Conservation (phyloP, 2,797 vertebrate species). For the Urocyon cinereoargenteus region DNA sequence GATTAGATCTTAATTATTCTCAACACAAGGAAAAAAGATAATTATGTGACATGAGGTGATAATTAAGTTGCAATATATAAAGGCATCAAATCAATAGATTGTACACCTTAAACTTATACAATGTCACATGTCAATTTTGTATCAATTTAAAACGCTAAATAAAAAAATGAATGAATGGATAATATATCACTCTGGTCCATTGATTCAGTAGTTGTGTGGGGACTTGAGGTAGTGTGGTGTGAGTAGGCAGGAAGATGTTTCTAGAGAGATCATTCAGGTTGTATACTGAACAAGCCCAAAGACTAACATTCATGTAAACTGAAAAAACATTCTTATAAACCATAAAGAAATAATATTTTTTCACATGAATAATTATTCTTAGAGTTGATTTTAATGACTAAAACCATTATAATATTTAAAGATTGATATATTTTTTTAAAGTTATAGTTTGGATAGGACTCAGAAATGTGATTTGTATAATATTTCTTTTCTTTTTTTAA, state of each 20-base stretch:
- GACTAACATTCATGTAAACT: background rate
- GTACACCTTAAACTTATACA: background rate
- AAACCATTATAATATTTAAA: conserved; percentile 19
- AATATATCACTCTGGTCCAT: background rate
- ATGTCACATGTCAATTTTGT: background rate
- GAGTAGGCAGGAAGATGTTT: background rate
- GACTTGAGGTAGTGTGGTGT: background rate
- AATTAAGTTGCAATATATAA: background rate
- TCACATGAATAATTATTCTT: background rate
- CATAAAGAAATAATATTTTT: background rate
- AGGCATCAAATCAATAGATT: background rate
- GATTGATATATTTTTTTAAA: background rate
- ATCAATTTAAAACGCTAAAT: background rate
- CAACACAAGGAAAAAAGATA: background rate
- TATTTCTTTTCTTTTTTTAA: background rate
- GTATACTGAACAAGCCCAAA: background rate
- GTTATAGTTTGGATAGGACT: background rate
- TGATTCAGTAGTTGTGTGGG: background rate
- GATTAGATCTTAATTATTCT: background rate
- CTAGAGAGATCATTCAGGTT: background rate
- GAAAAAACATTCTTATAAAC: background rate
- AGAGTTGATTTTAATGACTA: background rate
- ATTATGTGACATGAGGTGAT: background rate
- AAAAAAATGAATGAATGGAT: background rate
- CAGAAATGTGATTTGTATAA: background rate